A percentile compares a stretch with the other conserved stretches of the same genome.
phyloP scores from a whole-genome alignment of 2,888 invertebrate genomes.

The Micropterix aruncella region DNA sequence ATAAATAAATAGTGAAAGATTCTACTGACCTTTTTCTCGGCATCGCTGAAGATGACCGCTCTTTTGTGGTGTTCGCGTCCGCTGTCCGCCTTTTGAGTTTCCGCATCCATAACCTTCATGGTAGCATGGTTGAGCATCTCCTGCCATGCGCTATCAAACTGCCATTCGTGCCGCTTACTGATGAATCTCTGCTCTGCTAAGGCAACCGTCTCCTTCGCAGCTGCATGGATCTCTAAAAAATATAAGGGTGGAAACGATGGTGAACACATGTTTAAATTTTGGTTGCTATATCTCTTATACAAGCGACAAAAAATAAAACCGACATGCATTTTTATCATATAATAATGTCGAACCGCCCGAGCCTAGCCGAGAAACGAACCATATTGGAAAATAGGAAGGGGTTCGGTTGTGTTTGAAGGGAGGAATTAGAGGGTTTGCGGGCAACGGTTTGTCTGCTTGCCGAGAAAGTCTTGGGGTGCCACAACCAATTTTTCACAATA shows the following conservation, averaged over 20 bases:
- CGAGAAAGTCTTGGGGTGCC: too few relatives aligned
- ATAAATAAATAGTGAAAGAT: too few relatives aligned
- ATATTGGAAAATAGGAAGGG: too few relatives aligned
- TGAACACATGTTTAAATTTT: constrained; percentile 1
- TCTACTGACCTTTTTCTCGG: constrained; percentile 58
- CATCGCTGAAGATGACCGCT: constrained; percentile 65
- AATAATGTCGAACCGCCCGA: too few relatives aligned
- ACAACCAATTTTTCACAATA: too few relatives aligned
- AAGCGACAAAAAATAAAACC: too few relatives aligned
- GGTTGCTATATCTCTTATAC: too few relatives aligned
- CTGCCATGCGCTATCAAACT: constrained; percentile 94
- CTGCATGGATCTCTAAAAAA: constrained; percentile 65
- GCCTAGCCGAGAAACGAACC: too few relatives aligned
- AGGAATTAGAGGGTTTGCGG: too few relatives aligned
- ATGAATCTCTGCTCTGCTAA: constrained; percentile 73
- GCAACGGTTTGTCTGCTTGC: too few relatives aligned
- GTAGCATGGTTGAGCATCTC: constrained; percentile 95
- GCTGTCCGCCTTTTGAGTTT: constrained; percentile 77
- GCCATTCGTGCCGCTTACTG: constrained; percentile 65
- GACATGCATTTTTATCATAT: too few relatives aligned
- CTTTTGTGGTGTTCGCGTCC: constrained; percentile 76
- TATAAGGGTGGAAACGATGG: constrained; percentile 4
- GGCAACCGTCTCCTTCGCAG: constrained; percentile 87
- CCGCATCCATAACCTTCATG: constrained; percentile 89
- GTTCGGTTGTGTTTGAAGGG: too few relatives aligned